phyloP scores from a whole-genome alignment of 2,888 invertebrate genomes.

The Clanis bilineata region DNA sequence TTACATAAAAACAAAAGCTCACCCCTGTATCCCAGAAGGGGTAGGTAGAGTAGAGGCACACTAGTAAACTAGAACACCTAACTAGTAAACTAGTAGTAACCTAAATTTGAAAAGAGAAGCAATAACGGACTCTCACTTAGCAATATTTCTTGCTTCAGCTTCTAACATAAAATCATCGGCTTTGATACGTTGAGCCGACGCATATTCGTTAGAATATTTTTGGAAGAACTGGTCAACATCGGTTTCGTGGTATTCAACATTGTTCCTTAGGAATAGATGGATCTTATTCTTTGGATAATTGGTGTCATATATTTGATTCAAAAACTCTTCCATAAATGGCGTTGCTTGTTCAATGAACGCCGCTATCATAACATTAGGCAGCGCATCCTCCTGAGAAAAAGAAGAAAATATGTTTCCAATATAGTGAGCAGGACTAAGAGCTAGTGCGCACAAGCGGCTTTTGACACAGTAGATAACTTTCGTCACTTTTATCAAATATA shows the following conservation, averaged over 20 bases:
- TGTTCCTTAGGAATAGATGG: conserved; percentile 92
- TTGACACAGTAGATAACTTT: too few relatives aligned
- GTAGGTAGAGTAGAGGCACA: too few relatives aligned
- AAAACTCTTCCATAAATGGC: conserved; percentile 95
- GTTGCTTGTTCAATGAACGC: conserved; percentile 93
- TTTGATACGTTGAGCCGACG: conserved; percentile 85
- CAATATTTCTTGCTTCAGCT: conserved; percentile 89
- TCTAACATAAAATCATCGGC: conserved; percentile 86
- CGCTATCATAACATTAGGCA: conserved; percentile 87
- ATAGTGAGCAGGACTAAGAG: too few relatives aligned
- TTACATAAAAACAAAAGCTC: too few relatives aligned
- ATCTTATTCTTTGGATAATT: conserved; percentile 94
- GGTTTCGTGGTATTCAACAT: conserved; percentile 86
- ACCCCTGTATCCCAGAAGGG: too few relatives aligned
- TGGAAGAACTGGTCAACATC: conserved; percentile 85
- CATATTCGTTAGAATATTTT: conserved; percentile 80
- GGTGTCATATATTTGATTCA: conserved; percentile 86
- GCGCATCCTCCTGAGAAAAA: conserved; percentile 82
- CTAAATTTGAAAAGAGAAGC: background rate
- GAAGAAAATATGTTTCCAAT: too few relatives aligned
- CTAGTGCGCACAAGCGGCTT: too few relatives aligned
- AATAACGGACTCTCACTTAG: conserved; percentile 85
- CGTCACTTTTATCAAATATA: too few relatives aligned
- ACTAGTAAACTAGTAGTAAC: too few relatives aligned
- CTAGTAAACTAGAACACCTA: too few relatives aligned